Base-by-base conservation (phyloP, 2,797 vertebrate genomes). In the Cyprinodon diabolis region DNA sequence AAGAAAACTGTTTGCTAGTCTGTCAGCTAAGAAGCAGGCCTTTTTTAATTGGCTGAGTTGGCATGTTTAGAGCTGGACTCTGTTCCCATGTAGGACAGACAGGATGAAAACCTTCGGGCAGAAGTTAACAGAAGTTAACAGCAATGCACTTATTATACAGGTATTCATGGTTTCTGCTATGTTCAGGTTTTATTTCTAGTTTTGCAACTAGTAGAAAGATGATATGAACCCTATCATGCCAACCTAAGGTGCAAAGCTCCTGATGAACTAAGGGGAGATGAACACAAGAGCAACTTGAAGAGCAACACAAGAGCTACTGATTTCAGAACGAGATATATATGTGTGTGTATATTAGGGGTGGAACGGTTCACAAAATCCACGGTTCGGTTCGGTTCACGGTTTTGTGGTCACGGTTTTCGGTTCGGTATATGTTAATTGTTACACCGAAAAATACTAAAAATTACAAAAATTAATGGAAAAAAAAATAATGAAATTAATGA, bases 31-130 rank as follows among this genome's bases (percentile, higher is more conserved):
- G 70, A 52, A 79, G 62, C 66, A 75, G 71, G 83, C 82, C 81
- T 79, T 67, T 43, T 68, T 73, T 69, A 66, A 83, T 3, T 6
- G 74, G 58, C 82, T 80, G 72, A 82, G 67, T 58, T 70, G 81
- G 80, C 90, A 93, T 21, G 90, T 93, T 92, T 89, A 89, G 73
- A 84, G 58, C 78, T 37, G 76, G 82, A 83, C 77, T 86, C 92
- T 81, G 81, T 84, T 85, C 84, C 87, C 58, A n/a, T 74, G 69
- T 84, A 77, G 77, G 84, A 83, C 81, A 66, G 79, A 74, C 68
- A 9, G 68, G 55, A 14, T 58, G 9, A 51, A 83, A 90, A 92
- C 93, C 75, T 72, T 76, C 80, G 86, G 89, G 72, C 80, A 62
- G 82, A 76, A 72, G 79, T 70, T 74, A 75, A 58, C 80, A 62